Percentiles rank a stretch among this genome's conserved stretches.
These are phyloP conservation scores for Morbakka virulenta DNA, from an alignment of 30 jellyfish, hydroid and myxozoan species.

Conservation along the genomic window DNA sequence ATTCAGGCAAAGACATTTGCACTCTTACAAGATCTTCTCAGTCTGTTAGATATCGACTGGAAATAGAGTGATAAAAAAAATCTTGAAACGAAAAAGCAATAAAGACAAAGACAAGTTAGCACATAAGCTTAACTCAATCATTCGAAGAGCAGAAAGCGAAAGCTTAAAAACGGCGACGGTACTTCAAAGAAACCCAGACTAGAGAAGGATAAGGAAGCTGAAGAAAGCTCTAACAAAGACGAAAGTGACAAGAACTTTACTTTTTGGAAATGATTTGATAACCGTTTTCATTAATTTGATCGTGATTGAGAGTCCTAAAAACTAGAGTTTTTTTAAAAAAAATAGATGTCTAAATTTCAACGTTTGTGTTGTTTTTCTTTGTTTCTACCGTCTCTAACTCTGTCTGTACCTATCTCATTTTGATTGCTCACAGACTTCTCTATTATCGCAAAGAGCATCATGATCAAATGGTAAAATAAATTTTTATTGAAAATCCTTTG, in stretches of 20 bases:
- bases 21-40: too few species aligned
- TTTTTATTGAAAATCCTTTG: too few species aligned
- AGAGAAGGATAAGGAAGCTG: constrained; percentile 10
- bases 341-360: background rate
- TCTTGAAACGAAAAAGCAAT: too few species aligned
- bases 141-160: constrained; percentile 33
- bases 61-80: too few species aligned
- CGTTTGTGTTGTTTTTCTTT: constrained; percentile 9
- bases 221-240: constrained; percentile 21
- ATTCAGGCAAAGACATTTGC: too few species aligned
- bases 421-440: background rate
- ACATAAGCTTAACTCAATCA: constrained; percentile 17
- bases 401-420: background rate
- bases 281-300: constrained; percentile 3
- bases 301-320: background rate
- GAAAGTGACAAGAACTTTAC: constrained; percentile 16
- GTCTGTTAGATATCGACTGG: too few species aligned
- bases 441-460: background rate
- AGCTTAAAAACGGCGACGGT: background rate
- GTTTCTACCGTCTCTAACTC: too few species aligned
- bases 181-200: constrained; percentile 22
- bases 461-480: too few species aligned
- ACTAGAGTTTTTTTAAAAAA: background rate
- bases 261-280: background rate
- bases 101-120: too few species aligned